These are phyloP conservation scores for Hemiprocne comata DNA, from an alignment of 2,113 vertebrate species.

Conservation along the genomic window DNA sequence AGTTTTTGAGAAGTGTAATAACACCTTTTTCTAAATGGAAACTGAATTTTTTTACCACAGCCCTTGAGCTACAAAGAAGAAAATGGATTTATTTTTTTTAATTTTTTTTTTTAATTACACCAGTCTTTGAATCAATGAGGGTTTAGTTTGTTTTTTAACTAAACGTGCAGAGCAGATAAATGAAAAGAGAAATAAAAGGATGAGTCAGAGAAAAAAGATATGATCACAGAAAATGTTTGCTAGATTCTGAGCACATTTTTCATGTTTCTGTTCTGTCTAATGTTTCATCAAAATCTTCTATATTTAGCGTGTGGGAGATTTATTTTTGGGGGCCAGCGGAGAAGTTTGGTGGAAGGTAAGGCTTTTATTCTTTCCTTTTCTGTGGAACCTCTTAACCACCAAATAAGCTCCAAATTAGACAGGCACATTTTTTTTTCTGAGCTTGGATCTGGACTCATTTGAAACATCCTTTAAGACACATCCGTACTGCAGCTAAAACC, in stretches of 20 bases:
- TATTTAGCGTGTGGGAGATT: neutral
- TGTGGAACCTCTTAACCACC: neutral
- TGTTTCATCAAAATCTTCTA: neutral
- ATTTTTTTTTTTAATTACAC: too few species aligned
- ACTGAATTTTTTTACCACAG: too few species aligned
- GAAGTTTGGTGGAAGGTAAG: neutral
- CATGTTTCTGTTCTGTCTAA: neutral
- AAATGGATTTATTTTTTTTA: too few species aligned
- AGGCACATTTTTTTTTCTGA: neutral
- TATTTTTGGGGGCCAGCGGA: too few species aligned
- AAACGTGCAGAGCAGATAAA: too few species aligned
- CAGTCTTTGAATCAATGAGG: too few species aligned
- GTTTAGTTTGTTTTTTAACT: too few species aligned
- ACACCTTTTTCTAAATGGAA: too few species aligned
- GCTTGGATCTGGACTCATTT: neutral
- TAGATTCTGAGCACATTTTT: neutral
- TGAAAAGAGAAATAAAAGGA: too few species aligned
- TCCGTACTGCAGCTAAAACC: neutral
- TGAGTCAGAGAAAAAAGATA: too few species aligned
- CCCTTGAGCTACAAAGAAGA: too few species aligned
- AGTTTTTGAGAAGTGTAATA: too few species aligned
- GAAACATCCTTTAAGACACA: neutral
- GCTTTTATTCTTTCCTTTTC: neutral
- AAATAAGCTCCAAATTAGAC: neutral
- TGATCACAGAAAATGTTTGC: neutral